These are phyloP conservation scores for Machimus atricapillus DNA, from an alignment of 2,888 invertebrate species.

Conservation along the genomic window DNA sequence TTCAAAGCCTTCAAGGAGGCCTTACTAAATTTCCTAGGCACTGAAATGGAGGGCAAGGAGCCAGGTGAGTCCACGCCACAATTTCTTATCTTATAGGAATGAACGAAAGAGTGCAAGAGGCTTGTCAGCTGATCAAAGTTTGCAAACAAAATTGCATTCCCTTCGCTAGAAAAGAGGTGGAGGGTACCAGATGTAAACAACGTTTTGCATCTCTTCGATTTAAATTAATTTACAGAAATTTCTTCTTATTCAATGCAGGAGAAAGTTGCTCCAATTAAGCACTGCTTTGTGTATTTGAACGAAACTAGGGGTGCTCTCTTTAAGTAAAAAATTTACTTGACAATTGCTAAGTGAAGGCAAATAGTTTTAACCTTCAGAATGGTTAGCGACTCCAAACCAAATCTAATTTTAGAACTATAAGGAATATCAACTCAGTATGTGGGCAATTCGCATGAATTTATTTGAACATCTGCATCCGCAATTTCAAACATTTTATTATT, in stretches of 20 bases:
- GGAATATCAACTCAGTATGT: background rate
- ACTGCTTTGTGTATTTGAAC: background rate
- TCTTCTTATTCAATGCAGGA: background rate
- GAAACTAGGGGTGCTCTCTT: background rate
- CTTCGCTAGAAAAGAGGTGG: background rate
- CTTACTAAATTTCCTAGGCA: slow-evolving; percentile 73
- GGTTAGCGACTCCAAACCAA: background rate
- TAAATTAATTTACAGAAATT: background rate
- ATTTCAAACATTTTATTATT: background rate
- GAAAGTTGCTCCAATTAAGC: background rate
- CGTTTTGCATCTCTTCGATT: background rate
- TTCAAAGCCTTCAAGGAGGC: slow-evolving; percentile 81
- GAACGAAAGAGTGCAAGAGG: background rate
- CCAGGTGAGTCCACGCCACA: slow-evolving; percentile 34
- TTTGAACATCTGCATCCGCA: background rate
- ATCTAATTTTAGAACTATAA: background rate
- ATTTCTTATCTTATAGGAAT: background rate
- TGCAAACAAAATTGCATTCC: slow-evolving; percentile 7
- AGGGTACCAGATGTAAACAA: background rate
- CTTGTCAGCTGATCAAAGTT: slow-evolving; percentile 3
- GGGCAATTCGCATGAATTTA: background rate
- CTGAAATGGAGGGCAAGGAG: slow-evolving; percentile 58
- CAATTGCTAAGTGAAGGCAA: background rate
- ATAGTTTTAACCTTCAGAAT: background rate
- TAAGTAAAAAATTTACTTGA: background rate